Conservation (phyloP, 2,797 vertebrate species). For the Taenioides sp. region DNA sequence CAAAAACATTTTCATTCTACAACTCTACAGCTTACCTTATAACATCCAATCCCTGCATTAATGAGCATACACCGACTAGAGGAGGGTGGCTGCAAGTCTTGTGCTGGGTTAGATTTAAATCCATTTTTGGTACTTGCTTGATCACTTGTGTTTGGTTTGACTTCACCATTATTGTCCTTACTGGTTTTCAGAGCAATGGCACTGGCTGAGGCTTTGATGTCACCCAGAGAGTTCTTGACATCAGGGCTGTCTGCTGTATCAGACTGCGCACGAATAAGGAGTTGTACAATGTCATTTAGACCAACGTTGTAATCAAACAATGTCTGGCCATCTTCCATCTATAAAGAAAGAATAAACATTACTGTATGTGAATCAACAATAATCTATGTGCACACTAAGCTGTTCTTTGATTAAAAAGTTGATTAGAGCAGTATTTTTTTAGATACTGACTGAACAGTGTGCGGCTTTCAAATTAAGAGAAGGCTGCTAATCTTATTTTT, state of each 20-base stretch:
- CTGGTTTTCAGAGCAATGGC: slow-evolving; percentile 51
- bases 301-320: slow-evolving; percentile 98
- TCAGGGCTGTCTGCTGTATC: slow-evolving; percentile 82
- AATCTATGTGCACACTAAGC: slow-evolving; percentile 3
- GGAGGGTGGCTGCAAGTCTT: slow-evolving; percentile 84
- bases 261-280: slow-evolving; percentile 91
- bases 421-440: background rate
- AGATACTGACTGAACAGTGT: no score
- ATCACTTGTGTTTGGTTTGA: slow-evolving; percentile 66
- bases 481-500: no score
- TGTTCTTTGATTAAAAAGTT: background rate
- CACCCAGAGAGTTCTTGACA: slow-evolving; percentile 65
- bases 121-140: slow-evolving; percentile 83
- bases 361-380: background rate
- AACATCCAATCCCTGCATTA: slow-evolving; percentile 90
- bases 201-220: slow-evolving; percentile 46
- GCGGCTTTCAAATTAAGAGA: no score
- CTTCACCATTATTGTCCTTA: slow-evolving; percentile 57
- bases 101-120: slow-evolving; percentile 73
- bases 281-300: slow-evolving; percentile 97
- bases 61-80: slow-evolving; percentile 84
- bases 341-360: slow-evolving; percentile 18
- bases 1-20: background rate
- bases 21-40: slow-evolving; percentile 80
- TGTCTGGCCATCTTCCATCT: slow-evolving; percentile 99